Conservation (phyloP, 2,113 vertebrate genomes). For the Catharus fuscescens region DNA sequence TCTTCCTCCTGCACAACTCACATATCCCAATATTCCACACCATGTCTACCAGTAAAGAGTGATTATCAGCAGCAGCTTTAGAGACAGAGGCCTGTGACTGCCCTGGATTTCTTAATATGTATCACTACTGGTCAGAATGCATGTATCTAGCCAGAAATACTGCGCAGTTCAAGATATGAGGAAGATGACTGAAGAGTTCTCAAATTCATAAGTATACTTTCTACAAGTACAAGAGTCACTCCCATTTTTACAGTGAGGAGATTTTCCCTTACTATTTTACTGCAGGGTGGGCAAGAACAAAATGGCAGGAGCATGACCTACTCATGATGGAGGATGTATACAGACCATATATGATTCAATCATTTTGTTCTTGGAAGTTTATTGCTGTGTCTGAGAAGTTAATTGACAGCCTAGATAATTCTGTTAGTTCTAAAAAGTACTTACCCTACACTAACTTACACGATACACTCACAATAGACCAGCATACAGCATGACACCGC, state of each 20-base stretch:
- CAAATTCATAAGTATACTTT: neutral
- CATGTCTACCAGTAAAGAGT: neutral
- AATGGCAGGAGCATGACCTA: neutral
- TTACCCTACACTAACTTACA: neutral
- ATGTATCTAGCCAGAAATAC: neutral
- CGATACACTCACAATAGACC: neutral
- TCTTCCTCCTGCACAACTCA: neutral
- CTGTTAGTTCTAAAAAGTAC: neutral
- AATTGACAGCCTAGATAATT: neutral
- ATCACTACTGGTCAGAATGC: neutral
- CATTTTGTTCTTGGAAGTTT: neutral
- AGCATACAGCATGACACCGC: neutral
- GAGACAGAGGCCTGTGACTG: neutral
- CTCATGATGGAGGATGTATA: neutral
- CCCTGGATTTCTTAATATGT: neutral
- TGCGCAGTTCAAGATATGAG: fast-evolving
- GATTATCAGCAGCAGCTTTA: neutral
- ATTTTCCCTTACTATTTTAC: neutral
- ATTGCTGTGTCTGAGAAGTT: neutral
- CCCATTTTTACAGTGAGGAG: neutral
- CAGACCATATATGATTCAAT: neutral
- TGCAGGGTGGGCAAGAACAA: neutral
- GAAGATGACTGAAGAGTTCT: neutral
- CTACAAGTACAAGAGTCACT: neutral
- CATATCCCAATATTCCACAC: neutral